These are phyloP conservation scores for Chaenogobius annularis DNA, from an alignment of 2,113 vertebrate genomes.

Conservation along the genomic window DNA sequence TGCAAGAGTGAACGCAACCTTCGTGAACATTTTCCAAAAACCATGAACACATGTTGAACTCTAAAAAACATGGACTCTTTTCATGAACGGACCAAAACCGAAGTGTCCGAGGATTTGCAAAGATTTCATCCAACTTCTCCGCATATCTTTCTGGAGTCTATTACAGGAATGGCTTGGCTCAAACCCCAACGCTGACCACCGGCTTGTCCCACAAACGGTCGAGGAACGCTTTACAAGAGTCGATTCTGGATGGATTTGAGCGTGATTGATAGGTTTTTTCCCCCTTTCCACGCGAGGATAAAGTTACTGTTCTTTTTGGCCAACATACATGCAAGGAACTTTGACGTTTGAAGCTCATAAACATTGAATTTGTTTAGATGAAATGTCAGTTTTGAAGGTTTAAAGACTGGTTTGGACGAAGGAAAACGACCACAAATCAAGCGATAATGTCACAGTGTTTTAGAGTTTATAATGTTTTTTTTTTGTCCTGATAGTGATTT, in stretches of 20 bases:
- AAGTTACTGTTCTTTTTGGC: conserved; percentile 30
- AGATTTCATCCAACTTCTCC: conserved; percentile 27
- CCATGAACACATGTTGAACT: neutral
- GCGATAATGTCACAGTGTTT: neutral
- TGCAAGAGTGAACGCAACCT: too few relatives aligned
- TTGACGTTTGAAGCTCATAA: conserved; percentile 34
- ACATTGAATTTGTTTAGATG: conserved; percentile 36
- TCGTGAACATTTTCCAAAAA: neutral
- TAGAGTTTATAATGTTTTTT: conserved; percentile 3
- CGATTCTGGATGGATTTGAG: conserved; percentile 23
- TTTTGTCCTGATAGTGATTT: conserved; percentile 27
- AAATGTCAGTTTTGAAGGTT: conserved; percentile 12
- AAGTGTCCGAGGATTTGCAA: conserved; percentile 10
- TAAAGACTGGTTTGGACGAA: conserved; percentile 13
- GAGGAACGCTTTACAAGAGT: conserved; percentile 46
- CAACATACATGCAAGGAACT: conserved; percentile 13
- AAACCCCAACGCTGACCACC: conserved; percentile 40
- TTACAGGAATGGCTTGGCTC: conserved; percentile 46
- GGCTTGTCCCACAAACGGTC: conserved; percentile 54
- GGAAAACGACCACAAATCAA: conserved; percentile 10
- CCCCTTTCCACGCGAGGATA: conserved; percentile 23
- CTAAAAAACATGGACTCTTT: conserved; percentile 5
- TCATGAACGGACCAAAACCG: neutral
- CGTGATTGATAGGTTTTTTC: conserved; percentile 27
- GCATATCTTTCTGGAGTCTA: conserved; percentile 20